Evolutionary conservation across 2,113 vertebrate genomes (phyloP).

Genomic region (Ornithorhynchus anatinus): DNA sequence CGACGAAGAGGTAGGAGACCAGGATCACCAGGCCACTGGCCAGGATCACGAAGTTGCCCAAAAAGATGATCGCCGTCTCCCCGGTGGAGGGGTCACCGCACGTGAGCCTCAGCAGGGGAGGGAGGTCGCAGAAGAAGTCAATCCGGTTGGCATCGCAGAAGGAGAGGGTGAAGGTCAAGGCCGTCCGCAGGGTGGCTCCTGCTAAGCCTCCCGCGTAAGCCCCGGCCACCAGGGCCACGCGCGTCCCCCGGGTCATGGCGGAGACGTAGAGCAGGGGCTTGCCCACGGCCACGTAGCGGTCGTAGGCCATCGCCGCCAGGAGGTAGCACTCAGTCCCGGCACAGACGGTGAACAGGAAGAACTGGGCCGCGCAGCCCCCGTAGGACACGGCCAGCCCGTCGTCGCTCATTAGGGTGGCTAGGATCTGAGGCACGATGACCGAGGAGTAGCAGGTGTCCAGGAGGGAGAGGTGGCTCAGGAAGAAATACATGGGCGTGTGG

Average conservation of each 20-base stretch:
- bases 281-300: conserved; percentile 14
- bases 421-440: conserved; percentile 28
- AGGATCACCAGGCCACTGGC: conserved; percentile 30
- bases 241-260: conserved; percentile 5
- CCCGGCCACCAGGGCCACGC: conserved; percentile 17
- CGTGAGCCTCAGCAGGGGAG: conserved; percentile 40
- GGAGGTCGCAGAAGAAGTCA: conserved; percentile 59
- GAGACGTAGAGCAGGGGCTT: background rate
- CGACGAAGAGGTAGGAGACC: conserved; percentile 45
- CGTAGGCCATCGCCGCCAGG: conserved; percentile 39
- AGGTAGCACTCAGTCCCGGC: conserved; percentile 31
- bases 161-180: conserved; percentile 27
- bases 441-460: conserved; percentile 29
- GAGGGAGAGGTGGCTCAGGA: conserved; percentile 36
- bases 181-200: conserved; percentile 17
- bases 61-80: conserved; percentile 17
- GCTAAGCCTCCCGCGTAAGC: conserved; percentile 9
- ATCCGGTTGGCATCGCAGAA: conserved; percentile 48
- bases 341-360: conserved; percentile 44
- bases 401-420: too few relatives aligned
- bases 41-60: conserved; percentile 31
- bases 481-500: conserved; percentile 30
- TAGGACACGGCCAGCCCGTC: conserved; percentile 10
- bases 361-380: background rate
- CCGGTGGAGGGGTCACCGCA: conserved; percentile 30